These are phyloP conservation scores for Takifugu flavidus DNA, from an alignment of 2,113 vertebrate genomes.

Conservation along the genomic window DNA sequence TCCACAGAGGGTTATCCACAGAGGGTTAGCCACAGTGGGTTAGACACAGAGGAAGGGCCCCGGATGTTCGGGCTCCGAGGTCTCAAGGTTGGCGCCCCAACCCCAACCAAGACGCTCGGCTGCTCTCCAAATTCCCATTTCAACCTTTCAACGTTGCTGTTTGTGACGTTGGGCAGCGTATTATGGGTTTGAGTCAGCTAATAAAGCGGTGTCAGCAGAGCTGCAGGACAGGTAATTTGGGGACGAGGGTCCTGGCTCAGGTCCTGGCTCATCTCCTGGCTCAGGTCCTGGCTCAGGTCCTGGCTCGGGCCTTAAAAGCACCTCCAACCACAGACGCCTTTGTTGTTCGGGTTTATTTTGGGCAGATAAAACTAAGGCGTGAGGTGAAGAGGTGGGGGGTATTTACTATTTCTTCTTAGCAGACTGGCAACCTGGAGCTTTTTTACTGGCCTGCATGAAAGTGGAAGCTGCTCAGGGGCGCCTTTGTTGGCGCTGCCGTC, in stretches of 20 bases:
- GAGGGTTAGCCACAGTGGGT: not conserved
- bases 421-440: conserved; percentile 39
- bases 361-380: conserved; percentile 1
- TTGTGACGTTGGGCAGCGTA: too few relatives aligned
- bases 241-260: too few relatives aligned
- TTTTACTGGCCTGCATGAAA: conserved; percentile 45
- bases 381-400: conserved; percentile 23
- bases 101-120: not conserved
- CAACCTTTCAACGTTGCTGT: too few relatives aligned
- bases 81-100: conserved; percentile 18
- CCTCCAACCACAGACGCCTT: not conserved
- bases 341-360: conserved; percentile 12
- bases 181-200: too few relatives aligned
- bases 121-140: too few relatives aligned
- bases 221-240: too few relatives aligned
- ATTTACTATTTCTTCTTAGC: conserved; percentile 8
- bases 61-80: not conserved
- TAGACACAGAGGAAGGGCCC: too few relatives aligned
- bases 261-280: too few relatives aligned
- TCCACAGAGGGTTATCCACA: not conserved
- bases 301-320: not conserved
- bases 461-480: conserved; percentile 24
- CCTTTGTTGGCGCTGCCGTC: conserved; percentile 39
- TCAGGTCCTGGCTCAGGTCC: too few relatives aligned
- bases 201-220: too few relatives aligned